Conservation (phyloP, 1,140 invertebrate species). For the Parasteatoda tepidariorum region DNA sequence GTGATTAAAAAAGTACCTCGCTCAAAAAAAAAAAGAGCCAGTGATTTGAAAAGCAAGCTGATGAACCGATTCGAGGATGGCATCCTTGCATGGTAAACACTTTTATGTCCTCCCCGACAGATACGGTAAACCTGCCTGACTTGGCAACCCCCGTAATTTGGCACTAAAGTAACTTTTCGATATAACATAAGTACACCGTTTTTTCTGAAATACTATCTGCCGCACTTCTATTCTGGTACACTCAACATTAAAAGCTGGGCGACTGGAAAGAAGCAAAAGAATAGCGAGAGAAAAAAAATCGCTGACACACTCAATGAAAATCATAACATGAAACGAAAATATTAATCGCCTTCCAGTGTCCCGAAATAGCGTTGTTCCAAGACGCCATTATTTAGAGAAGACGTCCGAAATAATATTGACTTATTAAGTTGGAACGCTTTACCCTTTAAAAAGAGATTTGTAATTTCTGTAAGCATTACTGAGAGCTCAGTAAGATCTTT, state of each 20-base stretch:
- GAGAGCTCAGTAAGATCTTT: no score
- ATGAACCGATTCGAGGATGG: constrained; percentile 38
- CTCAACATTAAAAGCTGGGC: neutral
- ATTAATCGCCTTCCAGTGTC: no score
- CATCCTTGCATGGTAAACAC: neutral
- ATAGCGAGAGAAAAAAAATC: neutral
- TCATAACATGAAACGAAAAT: no score
- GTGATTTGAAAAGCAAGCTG: constrained; percentile 46
- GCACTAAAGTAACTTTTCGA: constrained; percentile 35
- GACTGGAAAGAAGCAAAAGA: neutral
- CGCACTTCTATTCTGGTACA: constrained; percentile 28
- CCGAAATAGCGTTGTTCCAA: no score
- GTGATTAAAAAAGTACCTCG: neutral
- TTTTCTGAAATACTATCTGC: constrained; percentile 23
- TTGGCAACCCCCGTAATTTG: constrained; percentile 35
- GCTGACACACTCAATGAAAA: neutral
- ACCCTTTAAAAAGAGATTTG: no score
- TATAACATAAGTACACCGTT: constrained; percentile 23
- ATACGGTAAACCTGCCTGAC: constrained; percentile 35
- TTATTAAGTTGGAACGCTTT: no score
- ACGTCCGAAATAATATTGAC: no score
- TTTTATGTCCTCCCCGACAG: constrained; percentile 23
- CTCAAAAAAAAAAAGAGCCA: constrained; percentile 47
- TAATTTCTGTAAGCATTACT: no score
- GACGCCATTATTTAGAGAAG: no score